A percentile compares a stretch with the other conserved stretches of the same genome.
These are phyloP conservation scores for Scartelaos histophorus DNA, from an alignment of 2,113 vertebrate genomes.

Conservation along the genomic window DNA sequence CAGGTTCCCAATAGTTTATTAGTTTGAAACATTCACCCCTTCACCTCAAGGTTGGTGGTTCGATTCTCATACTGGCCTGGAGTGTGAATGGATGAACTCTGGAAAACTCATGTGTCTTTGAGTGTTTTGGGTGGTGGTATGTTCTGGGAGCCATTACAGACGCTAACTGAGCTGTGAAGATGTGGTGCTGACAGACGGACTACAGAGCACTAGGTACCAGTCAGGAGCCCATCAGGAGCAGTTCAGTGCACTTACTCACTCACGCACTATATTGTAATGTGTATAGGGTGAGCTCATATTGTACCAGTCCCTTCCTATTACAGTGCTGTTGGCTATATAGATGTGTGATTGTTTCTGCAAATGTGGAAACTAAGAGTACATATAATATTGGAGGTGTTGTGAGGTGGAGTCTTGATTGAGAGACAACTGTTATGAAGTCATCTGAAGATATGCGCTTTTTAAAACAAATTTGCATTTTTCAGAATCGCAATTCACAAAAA, in stretches of 20 bases:
- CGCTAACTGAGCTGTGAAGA: conserved; percentile 48
- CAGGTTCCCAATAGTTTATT: not conserved
- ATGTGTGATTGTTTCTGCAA: not conserved
- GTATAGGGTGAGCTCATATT: conserved; percentile 23
- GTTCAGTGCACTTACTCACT: conserved; percentile 52
- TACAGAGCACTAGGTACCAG: conserved; percentile 69
- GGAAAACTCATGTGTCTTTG: conserved; percentile 14
- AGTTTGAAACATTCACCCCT: not conserved
- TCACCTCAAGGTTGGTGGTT: not conserved
- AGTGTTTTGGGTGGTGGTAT: conserved; percentile 41
- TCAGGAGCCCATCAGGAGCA: conserved; percentile 59
- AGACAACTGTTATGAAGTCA: not conserved
- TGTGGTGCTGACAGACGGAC: conserved; percentile 70
- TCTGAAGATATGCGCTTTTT: not conserved
- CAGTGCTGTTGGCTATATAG: not conserved
- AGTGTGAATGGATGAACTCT: not conserved
- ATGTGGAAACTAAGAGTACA: not conserved
- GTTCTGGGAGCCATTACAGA: conserved; percentile 56
- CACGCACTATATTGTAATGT: conserved; percentile 33
- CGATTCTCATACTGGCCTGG: not conserved
- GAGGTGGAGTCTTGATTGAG: not conserved
- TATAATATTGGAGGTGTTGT: not conserved
- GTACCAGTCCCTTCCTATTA: not conserved
- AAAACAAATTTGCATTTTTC: too few species aligned
- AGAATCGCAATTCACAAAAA: too few species aligned